phyloP scores from a whole-genome alignment of 2,797 vertebrate genomes.

The Smutsia gigantea region DNA sequence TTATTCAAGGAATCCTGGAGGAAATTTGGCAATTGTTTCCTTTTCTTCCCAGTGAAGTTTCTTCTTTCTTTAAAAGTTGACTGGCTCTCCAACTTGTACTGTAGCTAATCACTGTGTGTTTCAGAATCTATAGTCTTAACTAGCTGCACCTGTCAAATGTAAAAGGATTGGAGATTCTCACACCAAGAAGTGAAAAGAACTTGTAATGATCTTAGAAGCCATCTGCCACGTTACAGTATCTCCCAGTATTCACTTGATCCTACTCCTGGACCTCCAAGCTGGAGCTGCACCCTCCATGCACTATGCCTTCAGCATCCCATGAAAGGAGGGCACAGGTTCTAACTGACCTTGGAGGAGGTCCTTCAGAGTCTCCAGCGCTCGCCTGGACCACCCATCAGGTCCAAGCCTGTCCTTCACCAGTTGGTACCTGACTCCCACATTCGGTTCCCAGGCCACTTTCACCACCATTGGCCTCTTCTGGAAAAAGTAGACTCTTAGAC shows the following conservation, averaged over 20 bases:
- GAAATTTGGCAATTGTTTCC: slow-evolving; percentile 64
- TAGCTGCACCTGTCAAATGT: slow-evolving; percentile 14
- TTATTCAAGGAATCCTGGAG: slow-evolving; percentile 73
- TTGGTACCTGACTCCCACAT: background rate
- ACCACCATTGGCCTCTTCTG: background rate
- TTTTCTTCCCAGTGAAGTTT: slow-evolving; percentile 57
- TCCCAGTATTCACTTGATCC: background rate
- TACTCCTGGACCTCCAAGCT: background rate
- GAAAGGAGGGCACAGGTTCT: background rate
- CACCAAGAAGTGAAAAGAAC: background rate
- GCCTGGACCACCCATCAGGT: fast-evolving
- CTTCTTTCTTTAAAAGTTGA: slow-evolving; percentile 64
- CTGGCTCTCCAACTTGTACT: background rate
- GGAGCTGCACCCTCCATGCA: too few species aligned
- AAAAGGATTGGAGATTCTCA: background rate
- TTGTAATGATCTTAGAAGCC: background rate
- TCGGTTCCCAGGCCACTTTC: background rate
- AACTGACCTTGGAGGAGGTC: background rate
- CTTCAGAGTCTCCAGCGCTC: background rate
- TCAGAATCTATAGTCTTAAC: slow-evolving; percentile 17
- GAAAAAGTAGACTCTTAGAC: background rate
- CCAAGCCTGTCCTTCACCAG: background rate
- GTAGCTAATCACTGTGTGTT: background rate
- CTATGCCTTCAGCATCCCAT: background rate
- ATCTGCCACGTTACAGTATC: background rate